These are phyloP conservation scores for Mobula birostris DNA, from an alignment of 2,113 vertebrate genomes.

Conservation along the genomic window DNA sequence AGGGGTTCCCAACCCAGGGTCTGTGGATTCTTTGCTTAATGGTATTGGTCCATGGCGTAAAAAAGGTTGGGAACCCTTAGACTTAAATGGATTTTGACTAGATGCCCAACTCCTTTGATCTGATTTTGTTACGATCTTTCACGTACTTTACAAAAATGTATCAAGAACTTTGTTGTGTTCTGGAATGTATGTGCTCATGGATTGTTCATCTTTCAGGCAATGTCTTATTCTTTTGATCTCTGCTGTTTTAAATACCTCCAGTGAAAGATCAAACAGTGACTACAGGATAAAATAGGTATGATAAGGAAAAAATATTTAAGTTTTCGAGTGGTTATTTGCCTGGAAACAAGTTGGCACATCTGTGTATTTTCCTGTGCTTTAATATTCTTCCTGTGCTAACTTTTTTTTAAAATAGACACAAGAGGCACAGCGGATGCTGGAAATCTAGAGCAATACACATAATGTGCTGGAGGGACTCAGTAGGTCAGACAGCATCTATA, in stretches of 20 bases:
- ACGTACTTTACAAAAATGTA: not conserved
- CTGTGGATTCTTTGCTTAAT: no score
- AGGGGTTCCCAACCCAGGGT: no score
- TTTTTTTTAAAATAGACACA: not conserved
- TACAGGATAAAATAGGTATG: not conserved
- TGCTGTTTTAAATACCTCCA: not conserved
- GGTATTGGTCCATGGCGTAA: no score
- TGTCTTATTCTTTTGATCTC: slow-evolving; percentile 10
- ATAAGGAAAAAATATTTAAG: no score
- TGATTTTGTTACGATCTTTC: not conserved
- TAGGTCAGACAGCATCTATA: no score
- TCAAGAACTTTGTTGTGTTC: slow-evolving; percentile 12
- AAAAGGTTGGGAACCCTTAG: no score
- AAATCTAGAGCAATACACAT: no score
- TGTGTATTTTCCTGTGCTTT: not conserved
- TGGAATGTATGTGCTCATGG: not conserved
- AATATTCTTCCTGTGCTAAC: not conserved
- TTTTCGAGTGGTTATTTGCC: not conserved
- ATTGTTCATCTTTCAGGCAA: not conserved
- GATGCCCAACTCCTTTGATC: not conserved
- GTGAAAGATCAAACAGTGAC: slow-evolving; percentile 34
- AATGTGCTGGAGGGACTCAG: no score
- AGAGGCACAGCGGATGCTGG: no score
- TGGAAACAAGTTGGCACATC: not conserved
- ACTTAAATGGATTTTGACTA: not conserved